Base-by-base conservation (phyloP, 2,888 invertebrate species). In the Buathra laborator region DNA sequence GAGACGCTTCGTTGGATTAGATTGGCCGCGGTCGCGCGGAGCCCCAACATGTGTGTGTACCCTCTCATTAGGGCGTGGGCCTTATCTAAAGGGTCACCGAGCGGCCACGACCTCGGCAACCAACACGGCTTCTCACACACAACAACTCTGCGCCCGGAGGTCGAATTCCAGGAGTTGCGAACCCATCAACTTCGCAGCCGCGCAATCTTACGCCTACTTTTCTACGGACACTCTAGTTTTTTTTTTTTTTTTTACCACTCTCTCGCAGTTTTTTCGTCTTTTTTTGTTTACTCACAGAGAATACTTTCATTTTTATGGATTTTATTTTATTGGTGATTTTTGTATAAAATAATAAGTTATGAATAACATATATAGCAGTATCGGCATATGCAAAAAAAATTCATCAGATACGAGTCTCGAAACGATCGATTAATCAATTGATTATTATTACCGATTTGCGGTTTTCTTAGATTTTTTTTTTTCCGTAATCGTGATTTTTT, bases 51-150 rank as follows among this genome's bases (percentile, higher is more conserved):
- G 51, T 51, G 46, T 87, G 89, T 89, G 90, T 93, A 94, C 92
- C 93, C 93, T 92, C 93, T 94, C 92, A 94, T 93, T 93, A 94
- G 93, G 93, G 93, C 93, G 93, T 93, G 93, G 92, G 92, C 89
- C 92, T 93, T 93, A 93, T 93, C 93, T 93, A 91, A 90, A 90
- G 93, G 93, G 93, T 93, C 93, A 93, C 91, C 92, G 91, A 92
- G 89, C 90, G 79, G 88, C 83, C 87, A 89, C 92, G 92, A 93
- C 92, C 92, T 91, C 92, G 89, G 90, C 89, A 74, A 53, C 84
- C 75, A 62, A 16, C 62, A 37, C 37, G 89, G 90, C 29, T 29
- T 62, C 62, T 90, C 91, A 87, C 90, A 89, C 89, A 89, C 88
- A 86, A 83, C 83, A 86, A 72, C 68, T 68, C 68, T 68, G 19